Conservation (phyloP, 2,888 invertebrate species). For the Ypsolopha sequella region DNA sequence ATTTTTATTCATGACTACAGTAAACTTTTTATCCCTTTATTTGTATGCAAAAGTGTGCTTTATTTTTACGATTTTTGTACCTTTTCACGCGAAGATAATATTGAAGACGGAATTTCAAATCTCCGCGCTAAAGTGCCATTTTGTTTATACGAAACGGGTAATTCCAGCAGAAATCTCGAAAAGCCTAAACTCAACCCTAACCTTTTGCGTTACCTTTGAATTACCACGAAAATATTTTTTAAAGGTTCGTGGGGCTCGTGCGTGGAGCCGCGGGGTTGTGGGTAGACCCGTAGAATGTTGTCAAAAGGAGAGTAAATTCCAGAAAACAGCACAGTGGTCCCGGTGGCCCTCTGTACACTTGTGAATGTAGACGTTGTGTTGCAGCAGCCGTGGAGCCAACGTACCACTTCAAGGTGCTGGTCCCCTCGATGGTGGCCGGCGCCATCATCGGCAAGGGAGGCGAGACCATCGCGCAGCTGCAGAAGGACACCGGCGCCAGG, state of each 20-base stretch:
- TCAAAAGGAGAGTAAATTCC: too few relatives aligned
- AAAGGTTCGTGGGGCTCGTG: not conserved
- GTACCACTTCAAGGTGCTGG: constrained; percentile 96
- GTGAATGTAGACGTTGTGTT: not conserved
- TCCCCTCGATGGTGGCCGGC: constrained; percentile 97
- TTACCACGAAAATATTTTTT: not conserved
- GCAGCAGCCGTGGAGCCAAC: constrained; percentile 86
- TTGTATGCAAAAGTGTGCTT: too few relatives aligned
- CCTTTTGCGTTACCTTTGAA: not conserved
- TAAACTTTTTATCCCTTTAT: too few relatives aligned
- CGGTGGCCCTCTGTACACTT: not conserved
- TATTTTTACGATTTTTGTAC: too few relatives aligned
- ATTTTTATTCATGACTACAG: too few relatives aligned
- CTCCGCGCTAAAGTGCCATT: too few relatives aligned
- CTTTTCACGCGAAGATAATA: too few relatives aligned
- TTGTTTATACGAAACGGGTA: too few relatives aligned
- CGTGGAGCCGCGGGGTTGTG: not conserved
- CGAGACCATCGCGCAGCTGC: constrained; percentile 97
- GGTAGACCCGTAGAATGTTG: not conserved
- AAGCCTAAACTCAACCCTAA: not conserved
- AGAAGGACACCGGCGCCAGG: constrained; percentile 96
- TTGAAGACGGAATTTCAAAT: too few relatives aligned
- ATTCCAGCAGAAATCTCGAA: not conserved
- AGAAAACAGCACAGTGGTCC: not conserved
- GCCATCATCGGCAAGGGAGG: constrained; percentile 99